phyloP scores from a whole-genome alignment of 2,113 vertebrate genomes.

The Anas platyrhynchos region DNA sequence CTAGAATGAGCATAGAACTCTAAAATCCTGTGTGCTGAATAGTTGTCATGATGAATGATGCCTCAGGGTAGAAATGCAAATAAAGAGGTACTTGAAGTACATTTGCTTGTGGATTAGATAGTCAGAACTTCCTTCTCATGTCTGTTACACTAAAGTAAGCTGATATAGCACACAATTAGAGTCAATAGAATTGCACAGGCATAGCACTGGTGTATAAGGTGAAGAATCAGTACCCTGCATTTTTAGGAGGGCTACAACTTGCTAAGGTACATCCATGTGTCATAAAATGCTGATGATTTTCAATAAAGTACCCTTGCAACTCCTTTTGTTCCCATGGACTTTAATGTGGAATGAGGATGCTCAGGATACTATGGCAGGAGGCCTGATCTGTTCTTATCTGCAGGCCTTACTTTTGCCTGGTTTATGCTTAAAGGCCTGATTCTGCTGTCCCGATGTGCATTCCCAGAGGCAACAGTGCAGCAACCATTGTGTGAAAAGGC shows the following conservation, averaged over 20 bases:
- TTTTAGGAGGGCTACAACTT: neutral
- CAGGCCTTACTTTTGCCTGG: neutral
- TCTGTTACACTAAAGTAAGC: neutral
- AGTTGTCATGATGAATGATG: neutral
- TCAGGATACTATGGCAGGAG: neutral
- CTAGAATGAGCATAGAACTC: neutral
- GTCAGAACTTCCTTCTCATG: neutral
- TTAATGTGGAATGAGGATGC: neutral
- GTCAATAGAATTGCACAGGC: neutral
- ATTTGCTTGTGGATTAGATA: neutral
- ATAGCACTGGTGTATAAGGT: neutral
- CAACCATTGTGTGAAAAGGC: neutral
- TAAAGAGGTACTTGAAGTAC: neutral
- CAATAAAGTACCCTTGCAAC: neutral
- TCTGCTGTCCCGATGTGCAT: neutral
- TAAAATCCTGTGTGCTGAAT: neutral
- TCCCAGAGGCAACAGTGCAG: neutral
- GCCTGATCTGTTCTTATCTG: neutral
- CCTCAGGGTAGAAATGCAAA: conserved; percentile 22
- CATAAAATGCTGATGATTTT: neutral
- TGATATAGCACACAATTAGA: neutral
- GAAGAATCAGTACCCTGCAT: neutral
- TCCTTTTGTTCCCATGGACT: neutral
- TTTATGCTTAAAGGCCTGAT: neutral
- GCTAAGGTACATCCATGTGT: neutral